Evolutionary conservation across 2,113 vertebrate genomes (phyloP).

Genomic region (Elaphurus davidianus): DNA sequence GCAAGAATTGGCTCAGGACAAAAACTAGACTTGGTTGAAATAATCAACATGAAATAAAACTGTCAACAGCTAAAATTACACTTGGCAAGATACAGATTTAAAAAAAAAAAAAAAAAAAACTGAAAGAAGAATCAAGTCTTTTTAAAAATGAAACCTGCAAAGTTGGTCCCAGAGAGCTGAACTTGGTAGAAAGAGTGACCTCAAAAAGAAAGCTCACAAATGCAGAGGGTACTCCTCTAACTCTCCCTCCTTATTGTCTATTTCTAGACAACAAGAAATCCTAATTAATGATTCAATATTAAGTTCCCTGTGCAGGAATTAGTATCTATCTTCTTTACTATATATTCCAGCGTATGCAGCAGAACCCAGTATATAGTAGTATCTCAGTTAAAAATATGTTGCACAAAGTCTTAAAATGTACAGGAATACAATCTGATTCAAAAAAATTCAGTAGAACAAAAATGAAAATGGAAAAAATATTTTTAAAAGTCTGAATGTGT

Average conservation of each 20-base stretch:
- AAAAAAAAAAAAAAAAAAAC: neutral
- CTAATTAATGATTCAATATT: neutral
- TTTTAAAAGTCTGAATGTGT: neutral
- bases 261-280: neutral
- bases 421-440: neutral
- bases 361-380: neutral
- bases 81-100: neutral
- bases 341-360: neutral
- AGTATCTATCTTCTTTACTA: neutral
- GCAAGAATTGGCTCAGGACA: slow-evolving; percentile 24
- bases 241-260: neutral
- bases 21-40: neutral
- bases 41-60: slow-evolving; percentile 61
- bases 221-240: neutral
- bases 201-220: neutral
- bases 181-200: neutral
- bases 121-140: neutral
- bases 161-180: neutral
- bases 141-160: neutral
- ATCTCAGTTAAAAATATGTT: neutral
- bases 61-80: slow-evolving; percentile 56
- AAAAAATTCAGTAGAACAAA: neutral
- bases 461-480: neutral
- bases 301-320: neutral
- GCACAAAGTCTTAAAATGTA: neutral